Evolutionary conservation across 1,140 invertebrate species (phyloP).

Genomic region (Brachionus angularis): DNA sequence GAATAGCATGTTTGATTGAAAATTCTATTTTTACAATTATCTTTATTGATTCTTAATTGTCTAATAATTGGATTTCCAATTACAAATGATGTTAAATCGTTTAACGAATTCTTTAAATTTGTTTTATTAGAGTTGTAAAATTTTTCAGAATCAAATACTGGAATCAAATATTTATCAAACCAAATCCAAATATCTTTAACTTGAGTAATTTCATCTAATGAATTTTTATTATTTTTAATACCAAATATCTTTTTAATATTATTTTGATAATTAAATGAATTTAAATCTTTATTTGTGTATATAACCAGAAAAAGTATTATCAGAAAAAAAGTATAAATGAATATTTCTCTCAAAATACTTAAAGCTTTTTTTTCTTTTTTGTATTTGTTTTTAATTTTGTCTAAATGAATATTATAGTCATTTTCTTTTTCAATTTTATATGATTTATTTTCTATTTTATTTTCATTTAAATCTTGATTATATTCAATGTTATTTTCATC

Average conservation of each 20-base stretch:
- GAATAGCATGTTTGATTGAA: not conserved
- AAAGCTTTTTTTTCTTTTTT: not conserved
- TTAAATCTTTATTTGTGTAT: not conserved
- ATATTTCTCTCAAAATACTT: too few species aligned
- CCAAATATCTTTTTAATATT: not conserved
- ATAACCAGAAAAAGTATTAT: not conserved
- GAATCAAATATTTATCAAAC: too few species aligned
- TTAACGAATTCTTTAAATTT: slow-evolving; percentile 60
- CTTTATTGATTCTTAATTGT: slow-evolving; percentile 45
- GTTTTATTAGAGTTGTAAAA: too few species aligned
- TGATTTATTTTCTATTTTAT: not conserved
- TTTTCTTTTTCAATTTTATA: not conserved
- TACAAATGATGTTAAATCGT: slow-evolving; percentile 60
- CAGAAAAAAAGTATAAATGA: not conserved
- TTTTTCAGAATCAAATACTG: too few species aligned
- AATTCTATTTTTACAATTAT: too few species aligned
- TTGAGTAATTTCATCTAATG: too few species aligned
- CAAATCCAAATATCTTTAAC: too few species aligned
- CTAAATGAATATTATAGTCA: not conserved
- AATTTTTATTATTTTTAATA: too few species aligned
- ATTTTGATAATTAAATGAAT: not conserved
- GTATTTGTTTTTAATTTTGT: not conserved
- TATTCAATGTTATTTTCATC: too few species aligned
- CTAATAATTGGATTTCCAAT: slow-evolving; percentile 62
- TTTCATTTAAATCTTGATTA: too few species aligned